These are phyloP conservation scores for Episyrphus balteatus DNA, from an alignment of 1,140 invertebrate genomes.

Conservation along the genomic window DNA sequence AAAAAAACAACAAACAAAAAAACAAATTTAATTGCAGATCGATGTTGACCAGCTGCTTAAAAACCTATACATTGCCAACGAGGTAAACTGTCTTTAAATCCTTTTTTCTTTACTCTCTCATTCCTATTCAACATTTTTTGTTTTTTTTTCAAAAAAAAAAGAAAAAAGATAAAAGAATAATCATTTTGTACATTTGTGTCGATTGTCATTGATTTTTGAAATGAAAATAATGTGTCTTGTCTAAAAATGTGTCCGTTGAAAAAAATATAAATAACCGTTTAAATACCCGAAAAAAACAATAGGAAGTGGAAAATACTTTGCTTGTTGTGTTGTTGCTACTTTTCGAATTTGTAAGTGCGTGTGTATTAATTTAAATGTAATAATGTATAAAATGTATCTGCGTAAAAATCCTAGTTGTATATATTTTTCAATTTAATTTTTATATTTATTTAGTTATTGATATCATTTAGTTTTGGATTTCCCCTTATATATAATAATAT, in stretches of 20 bases:
- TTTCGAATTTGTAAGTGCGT: not conserved
- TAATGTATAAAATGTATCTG: constrained; percentile 2
- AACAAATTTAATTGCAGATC: constrained; percentile 14
- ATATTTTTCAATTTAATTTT: too few species aligned
- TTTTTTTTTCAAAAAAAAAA: not conserved
- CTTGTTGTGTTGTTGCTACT: not conserved
- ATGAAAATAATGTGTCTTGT: not conserved
- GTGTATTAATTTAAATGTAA: not conserved
- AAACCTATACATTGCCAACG: constrained; percentile 21
- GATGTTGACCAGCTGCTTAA: constrained; percentile 26
- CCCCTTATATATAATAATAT: too few species aligned
- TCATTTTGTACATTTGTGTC: not conserved
- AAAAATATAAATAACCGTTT: not conserved
- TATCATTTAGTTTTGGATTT: too few species aligned
- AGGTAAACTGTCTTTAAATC: constrained; percentile 9
- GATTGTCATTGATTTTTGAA: not conserved
- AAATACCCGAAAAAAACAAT: not conserved
- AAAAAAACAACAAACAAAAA: too few species aligned
- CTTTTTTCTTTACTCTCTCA: not conserved
- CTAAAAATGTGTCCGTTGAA: not conserved
- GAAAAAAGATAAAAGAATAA: too few species aligned
- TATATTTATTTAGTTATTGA: too few species aligned
- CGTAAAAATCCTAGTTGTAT: too few species aligned
- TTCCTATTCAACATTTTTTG: not conserved
- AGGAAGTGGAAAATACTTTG: not conserved